Evolutionary conservation across 2,888 invertebrate genomes (phyloP), one percentile per base, ranked within the genome.

Genomic region (Mycalesis mineus): DNA sequence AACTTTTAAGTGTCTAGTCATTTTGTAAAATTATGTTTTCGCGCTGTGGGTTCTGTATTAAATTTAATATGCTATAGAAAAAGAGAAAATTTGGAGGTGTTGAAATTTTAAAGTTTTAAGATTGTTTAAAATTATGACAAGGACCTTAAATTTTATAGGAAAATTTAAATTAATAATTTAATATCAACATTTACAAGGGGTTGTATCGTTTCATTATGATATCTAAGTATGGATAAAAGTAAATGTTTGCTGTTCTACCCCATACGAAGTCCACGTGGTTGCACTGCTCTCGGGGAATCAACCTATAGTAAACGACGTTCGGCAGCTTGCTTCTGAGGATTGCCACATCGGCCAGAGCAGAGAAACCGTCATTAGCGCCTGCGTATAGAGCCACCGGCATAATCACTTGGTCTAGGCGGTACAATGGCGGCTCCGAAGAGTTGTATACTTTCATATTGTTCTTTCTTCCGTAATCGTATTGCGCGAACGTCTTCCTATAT

Each of bases 391-490:
- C 69, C 0, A 69, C 55, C n/a, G 63, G 71, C 63, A 70, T 69
- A 0, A 64, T 64, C 0, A 74, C 68, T 8, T 69, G 68, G 2
- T 55, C 49, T 49, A 78, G 57, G 8, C 75, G 64, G 42, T 77
- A 78, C 0, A 37, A 40, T 0, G 78, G 74, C 1, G 78, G 70
- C 1, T 28, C 11, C 0, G 59, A 41, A 0, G 63, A 58, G 22
- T 68, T 65, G 33, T 74, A 75, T 0, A 51, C 50, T 0, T n/a
- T 4, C 1, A 62, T 2, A 52, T 76, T 75, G 7, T 55, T 49
- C 0, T 2, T 15, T 0, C 39, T 1, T 0, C 82, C 79, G 48
- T 81, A 76, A 48, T 74, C 61, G 47, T 71, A 82, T 3, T 67
- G 53, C 0, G 65, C 58, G 57, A 82, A 83, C 7, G 48, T 61